Percentiles rank a stretch among this genome's conserved stretches.
These are phyloP conservation scores for Apteryx owenii DNA, from an alignment of 2,113 vertebrate genomes.

Conservation along the genomic window DNA sequence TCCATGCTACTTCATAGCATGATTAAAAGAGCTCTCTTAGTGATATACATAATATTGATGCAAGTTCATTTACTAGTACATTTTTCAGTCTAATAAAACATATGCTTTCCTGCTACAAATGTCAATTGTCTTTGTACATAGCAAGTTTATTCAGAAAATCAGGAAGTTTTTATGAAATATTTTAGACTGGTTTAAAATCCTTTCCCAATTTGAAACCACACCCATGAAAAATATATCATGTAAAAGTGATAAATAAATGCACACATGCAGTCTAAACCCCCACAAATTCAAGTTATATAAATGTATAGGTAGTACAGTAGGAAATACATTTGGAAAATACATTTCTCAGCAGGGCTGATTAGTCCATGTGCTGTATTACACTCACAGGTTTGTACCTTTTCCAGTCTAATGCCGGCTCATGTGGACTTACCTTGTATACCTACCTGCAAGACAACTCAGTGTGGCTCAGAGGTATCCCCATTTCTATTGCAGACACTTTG, in stretches of 20 bases:
- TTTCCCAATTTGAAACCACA: not conserved
- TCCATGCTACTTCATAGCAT: not conserved
- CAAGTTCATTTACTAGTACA: not conserved
- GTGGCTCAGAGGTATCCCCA: not conserved
- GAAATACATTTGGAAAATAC: not conserved
- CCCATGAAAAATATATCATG: not conserved
- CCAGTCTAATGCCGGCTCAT: not conserved
- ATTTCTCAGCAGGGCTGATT: not conserved
- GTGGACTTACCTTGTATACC: not conserved
- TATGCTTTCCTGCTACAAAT: not conserved
- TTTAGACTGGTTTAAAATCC: not conserved
- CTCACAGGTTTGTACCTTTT: not conserved
- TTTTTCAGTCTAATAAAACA: not conserved
- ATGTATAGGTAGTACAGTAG: not conserved
- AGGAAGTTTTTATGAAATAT: not conserved
- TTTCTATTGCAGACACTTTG: not conserved
- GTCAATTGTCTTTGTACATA: not conserved
- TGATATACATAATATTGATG: not conserved
- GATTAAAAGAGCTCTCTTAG: conserved; percentile 5
- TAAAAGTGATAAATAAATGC: not conserved
- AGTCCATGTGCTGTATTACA: not conserved
- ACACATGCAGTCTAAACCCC: not conserved
- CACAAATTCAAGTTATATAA: not conserved
- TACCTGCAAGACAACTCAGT: not conserved
- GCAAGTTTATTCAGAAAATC: not conserved